These are phyloP conservation scores for Peucedramus taeniatus DNA, from an alignment of 2,113 vertebrate species.

Conservation along the genomic window DNA sequence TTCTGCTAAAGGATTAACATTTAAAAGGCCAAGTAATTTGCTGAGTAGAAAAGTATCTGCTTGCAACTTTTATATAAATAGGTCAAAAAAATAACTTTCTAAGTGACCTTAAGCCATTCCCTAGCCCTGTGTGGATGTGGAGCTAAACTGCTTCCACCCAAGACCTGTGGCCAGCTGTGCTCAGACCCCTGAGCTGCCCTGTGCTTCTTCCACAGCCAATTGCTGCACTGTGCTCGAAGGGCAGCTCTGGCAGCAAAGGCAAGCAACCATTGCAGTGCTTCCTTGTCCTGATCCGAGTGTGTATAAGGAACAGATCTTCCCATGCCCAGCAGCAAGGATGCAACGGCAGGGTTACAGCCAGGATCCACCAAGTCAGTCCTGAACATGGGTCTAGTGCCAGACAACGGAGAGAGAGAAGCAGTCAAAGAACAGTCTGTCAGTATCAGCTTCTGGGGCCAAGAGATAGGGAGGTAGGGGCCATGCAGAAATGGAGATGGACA, in stretches of 20 bases:
- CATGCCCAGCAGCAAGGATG: not conserved
- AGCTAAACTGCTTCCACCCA: not conserved
- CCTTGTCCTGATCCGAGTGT: not conserved
- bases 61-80: not conserved
- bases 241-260: not conserved
- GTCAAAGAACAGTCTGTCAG: not conserved
- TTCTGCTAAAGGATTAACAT: conserved; percentile 11
- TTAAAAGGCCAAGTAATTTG: not conserved
- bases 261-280: not conserved
- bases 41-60: not conserved
- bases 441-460: not conserved
- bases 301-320: not conserved
- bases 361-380: not conserved
- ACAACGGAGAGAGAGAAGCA: not conserved
- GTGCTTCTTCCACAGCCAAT: fast-evolving
- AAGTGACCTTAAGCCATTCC: not conserved
- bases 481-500: not conserved
- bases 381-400: not conserved
- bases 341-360: not conserved
- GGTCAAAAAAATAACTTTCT: not conserved
- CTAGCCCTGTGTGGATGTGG: not conserved
- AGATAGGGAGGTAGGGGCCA: not conserved
- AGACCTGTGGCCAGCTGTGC: not conserved
- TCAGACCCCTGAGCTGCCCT: not conserved
- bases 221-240: not conserved